A percentile compares a stretch with the other conserved stretches of the same genome.
phyloP scores from a whole-genome alignment of 2,797 vertebrate species.

The Nothura maculosa region DNA sequence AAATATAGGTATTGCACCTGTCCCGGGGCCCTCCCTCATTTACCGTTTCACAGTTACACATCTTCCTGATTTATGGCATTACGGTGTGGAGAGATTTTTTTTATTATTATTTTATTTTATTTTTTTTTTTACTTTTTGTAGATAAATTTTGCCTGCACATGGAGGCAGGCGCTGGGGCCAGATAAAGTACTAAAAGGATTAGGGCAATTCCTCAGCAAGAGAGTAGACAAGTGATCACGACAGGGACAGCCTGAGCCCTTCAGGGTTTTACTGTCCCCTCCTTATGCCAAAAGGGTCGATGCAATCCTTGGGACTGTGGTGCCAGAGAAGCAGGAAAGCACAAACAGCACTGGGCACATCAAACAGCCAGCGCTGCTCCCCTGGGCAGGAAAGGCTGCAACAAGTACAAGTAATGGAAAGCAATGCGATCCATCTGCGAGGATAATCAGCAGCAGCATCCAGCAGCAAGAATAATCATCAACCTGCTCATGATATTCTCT shows the following conservation, averaged over 20 bases:
- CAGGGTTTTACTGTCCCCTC: not conserved
- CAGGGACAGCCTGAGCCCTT: not conserved
- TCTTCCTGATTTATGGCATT: not conserved
- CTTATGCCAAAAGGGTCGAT: not conserved
- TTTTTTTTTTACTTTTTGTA: not conserved
- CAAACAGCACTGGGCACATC: not conserved
- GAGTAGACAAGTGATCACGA: not conserved
- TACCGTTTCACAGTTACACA: not conserved
- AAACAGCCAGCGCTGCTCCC: not conserved
- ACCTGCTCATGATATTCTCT: not conserved
- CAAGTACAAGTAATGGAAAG: not conserved
- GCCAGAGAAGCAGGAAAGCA: not conserved
- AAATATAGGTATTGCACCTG: not conserved
- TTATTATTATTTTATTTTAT: too few species aligned
- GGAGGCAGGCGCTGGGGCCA: not conserved
- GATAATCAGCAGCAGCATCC: too few species aligned
- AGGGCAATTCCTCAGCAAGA: not conserved
- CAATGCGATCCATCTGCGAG: not conserved
- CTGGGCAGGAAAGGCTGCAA: not conserved
- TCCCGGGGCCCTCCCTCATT: not conserved
- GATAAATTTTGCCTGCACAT: not conserved
- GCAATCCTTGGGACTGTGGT: not conserved
- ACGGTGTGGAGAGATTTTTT: too few species aligned
- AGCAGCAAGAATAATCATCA: not conserved
- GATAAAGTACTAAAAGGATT: not conserved